Evolutionary conservation across 92 coral and sea anemone genomes (phyloP), one percentile per base, ranked within the genome.

Genomic region (Bergia sp.): DNA sequence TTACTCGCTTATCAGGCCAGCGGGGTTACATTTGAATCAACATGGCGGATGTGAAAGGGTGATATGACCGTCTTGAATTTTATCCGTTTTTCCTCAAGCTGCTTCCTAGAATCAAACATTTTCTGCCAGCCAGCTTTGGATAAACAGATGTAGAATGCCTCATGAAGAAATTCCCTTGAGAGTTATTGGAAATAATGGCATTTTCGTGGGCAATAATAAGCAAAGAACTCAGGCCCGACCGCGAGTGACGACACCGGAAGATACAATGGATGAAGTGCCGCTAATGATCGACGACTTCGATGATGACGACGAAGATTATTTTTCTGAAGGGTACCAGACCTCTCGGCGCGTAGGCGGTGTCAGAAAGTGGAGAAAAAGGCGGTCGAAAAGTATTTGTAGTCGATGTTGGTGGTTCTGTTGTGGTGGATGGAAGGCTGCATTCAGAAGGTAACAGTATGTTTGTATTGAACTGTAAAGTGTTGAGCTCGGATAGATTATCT

Each of bases 291-390:
- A 88, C 64, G 94, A 91, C 15, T 90, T 89, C n/a, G 95, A 91
- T 85, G 91, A 88, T 77, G 98, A 95, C 82, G 95, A 95, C 72
- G 98, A 93, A 71, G 95, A 92, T 72, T 94, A 91, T 85, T 86
- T 93, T 42, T 93, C 98, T 38, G 98, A 93, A 79, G 98, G 98
- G 49, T 95, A 95, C 86, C 96, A 94, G 89, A 90, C 98, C 79
- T 91, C 98, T 49, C 93, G 86, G 82, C 91, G 91, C 53, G 89
- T 72, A 53, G 93, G 92, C 76, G 92, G 90, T 78, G 44, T 90
- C 44, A 92, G 92, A 85, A 91, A 77, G 37, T 76, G 96, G 88
- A 89, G 94, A 55, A 93, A 85, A 85, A 81, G 93, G 57, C 89
- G 89, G 66, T 87, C 87, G 50, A 95, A 91, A 85, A 91, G 96